Conservation (phyloP, 2,113 vertebrate species). For the Heteronetta atricapilla region DNA sequence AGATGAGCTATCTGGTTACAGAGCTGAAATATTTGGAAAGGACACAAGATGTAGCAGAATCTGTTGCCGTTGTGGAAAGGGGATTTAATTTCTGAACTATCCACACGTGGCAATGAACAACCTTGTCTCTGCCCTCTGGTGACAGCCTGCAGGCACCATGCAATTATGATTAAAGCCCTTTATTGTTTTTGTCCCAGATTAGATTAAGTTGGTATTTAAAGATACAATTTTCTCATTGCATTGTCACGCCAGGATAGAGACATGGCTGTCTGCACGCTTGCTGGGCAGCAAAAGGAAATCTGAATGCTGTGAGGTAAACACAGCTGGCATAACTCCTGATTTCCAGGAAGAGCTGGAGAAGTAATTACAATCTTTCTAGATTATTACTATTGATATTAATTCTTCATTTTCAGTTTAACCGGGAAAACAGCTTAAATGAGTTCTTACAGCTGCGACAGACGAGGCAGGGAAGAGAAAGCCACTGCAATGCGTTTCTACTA, state of each 20-base stretch:
- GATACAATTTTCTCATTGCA: constrained; percentile 48
- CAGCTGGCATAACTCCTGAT: not conserved
- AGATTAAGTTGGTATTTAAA: constrained; percentile 68
- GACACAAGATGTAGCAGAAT: constrained; percentile 36
- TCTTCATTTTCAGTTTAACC: not conserved
- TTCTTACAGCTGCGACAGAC: not conserved
- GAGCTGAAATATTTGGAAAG: constrained; percentile 60
- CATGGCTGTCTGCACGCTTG: not conserved
- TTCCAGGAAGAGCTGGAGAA: not conserved
- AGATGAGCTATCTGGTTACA: constrained; percentile 54
- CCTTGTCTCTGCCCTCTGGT: constrained; percentile 64
- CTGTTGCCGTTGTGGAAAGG: constrained; percentile 54
- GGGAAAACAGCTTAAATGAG: not conserved
- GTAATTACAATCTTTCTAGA: not conserved
- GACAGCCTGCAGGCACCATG: constrained; percentile 37
- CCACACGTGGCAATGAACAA: constrained; percentile 45
- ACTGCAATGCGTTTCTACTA: not conserved
- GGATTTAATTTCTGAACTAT: constrained; percentile 65
- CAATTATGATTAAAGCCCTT: constrained; percentile 64
- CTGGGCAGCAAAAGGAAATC: not conserved
- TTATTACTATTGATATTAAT: not conserved
- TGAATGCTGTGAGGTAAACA: constrained; percentile 8
- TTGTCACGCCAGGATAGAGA: not conserved
- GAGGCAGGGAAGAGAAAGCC: not conserved
- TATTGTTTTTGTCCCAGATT: constrained; percentile 64